Evolutionary conservation across 1,140 invertebrate species (phyloP), one percentile per base, ranked within the genome.

Genomic region (Hermetia illucens): DNA sequence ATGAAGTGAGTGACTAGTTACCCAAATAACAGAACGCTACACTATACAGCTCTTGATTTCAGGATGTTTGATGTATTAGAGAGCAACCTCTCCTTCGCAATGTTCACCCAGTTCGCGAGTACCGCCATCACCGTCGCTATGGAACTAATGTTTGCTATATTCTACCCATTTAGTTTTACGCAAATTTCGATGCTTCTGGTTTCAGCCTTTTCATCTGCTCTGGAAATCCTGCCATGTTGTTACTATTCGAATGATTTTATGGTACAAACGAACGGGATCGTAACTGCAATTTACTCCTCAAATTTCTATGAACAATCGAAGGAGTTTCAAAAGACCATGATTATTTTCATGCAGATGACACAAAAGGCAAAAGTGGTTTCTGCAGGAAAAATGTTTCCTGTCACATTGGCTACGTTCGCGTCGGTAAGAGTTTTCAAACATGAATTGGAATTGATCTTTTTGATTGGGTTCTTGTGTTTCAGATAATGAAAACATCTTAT

Each of bases 331-430:
- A 40, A 40, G 35, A 44, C 35, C 12, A 34, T 44, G 12, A 44
- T 44, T 1, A 37, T 40, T 29, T 40, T 44, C n/a, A 44, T 44
- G 42, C 42, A 40, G 24, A 38, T 38, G 12, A 39, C 42, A 2
- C 42, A 44, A 17, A 40, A 33, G 9, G 21, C 34, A 12, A 37
- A 27, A 15, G 17, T 36, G 0, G 20, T 44, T 10, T 27, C 34
- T 29, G 42, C 42, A 1, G 42, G 38, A 3, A 36, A 40, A 30
- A 36, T 44, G 34, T 38, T 34, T 25, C 39, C 42, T 18, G 36
- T 44, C 3, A 40, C 42, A 10, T 29, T 44, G 30, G 38, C 40
- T 18, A 44, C 42, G 18, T 44, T 40, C 30, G 3, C 40, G 4
- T 20, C 34, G 17, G 42, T 40, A 21, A 31, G 29, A n/a, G n/a